Evolutionary conservation across 2,888 invertebrate species (phyloP), one percentile per base, ranked within the genome.

Genomic region (Oscheius onirici): DNA sequence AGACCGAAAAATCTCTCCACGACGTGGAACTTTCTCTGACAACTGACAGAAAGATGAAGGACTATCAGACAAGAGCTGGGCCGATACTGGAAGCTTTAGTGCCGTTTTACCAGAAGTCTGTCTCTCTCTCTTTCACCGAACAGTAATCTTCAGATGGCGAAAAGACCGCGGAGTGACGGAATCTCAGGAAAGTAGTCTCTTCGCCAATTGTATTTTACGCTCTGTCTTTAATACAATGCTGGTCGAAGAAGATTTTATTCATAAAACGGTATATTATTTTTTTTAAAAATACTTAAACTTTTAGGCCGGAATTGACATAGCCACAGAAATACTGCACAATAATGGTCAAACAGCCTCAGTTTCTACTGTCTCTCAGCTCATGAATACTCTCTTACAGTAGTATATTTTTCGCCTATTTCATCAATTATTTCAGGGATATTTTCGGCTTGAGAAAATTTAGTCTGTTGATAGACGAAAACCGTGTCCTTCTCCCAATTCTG

Each of bases 21-120:
- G 78, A 78, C 26, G 57, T 71, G 43, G 78, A 78, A 22, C 70
- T 73, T 40, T 63, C 28, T 11, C 61, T 78, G n/a, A 57, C 71
- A 13, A 71, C 68, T 46, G 74, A 76, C 28, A 58, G 74, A 28
- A 65, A 75, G 17, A 26, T 78, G 20, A 75, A 72, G 52, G 75
- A 76, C 52, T 76, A 78, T 51, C 75, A 73, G 11, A n/a, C 68
- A 17, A 20, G 75, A 28, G 73, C 75, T 51, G 74, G 75, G 0
- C 72, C 69, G 13, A n/a, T 78, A 6, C 34, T 78, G 46, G 46
- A 26, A 3, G 69, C 67, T 11, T 34, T 78, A 17, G 60, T 68
- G 13, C 60, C 69, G 24, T 73, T 74, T 70, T 40, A 71, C 34
- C 68, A 67, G 11, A 44, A 41, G 49, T 46, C 24, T 57, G 20